Evolutionary conservation across 2,113 vertebrate genomes (phyloP), one percentile per base, ranked within the genome.

Genomic region (Chelonoidis abingdonii): DNA sequence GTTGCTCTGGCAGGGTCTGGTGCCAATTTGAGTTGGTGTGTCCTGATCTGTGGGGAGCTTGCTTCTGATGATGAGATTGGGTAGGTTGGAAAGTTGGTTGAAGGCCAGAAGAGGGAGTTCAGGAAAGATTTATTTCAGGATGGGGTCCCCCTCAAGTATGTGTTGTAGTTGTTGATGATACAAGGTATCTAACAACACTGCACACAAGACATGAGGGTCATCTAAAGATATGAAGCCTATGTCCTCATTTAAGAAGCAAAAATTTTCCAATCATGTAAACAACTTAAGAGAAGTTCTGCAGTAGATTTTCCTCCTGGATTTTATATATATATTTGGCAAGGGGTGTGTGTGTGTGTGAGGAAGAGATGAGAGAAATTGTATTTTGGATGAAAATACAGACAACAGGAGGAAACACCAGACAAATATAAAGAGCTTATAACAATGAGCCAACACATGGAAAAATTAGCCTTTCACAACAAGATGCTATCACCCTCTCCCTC

Each of bases 251-350:
- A n/a, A 47, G n/a, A 8, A 84, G 35, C 10, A 57, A 79, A 95
- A 80, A 89, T 86, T 92, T 89, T 93, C 87, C 90, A 81, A 59
- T 3, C 12, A 10, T 35, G 14, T 59, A 87, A 92, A 89, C 3
- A 95, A 83, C 87, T 81, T 87, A 84, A 86, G 75, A 90, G 25
- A 25, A 35, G 80, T 6, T 92, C 59, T 92, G 80, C 44, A 90
- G 93, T 22, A 87, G 19, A 5, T 22, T 4, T 86, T 19, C 65
- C 50, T 94, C 52, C 1, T 86, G 88, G 72, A 54, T 79, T 87
- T 27, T 25, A 57, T 57, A 84, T 86, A 49, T 75, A 44, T 89
- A 50, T n/a, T 79, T 7, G 16, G 54, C 4, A 4, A 24, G 10
- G 25, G 56, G 25, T 27, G 25, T 10, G 12, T 27, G 25, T 10